phyloP scores from a whole-genome alignment of 2,113 vertebrate genomes.

The Gallinago paraguaiae region DNA sequence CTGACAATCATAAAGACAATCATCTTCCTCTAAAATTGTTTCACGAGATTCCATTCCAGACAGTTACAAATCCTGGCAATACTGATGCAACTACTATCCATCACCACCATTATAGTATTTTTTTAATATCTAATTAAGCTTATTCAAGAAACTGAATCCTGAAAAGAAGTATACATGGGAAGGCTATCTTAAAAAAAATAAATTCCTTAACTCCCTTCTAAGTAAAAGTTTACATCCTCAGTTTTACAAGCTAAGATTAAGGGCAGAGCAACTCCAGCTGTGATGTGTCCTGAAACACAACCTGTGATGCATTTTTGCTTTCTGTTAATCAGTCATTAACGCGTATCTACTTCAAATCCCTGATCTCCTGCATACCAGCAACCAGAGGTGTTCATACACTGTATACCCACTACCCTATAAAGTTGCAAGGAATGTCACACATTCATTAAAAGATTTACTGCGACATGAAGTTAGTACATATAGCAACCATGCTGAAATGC shows the following conservation, averaged over 20 bases:
- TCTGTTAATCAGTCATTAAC: not conserved
- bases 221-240: not conserved
- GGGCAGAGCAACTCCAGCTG: not conserved
- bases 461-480: not conserved
- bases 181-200: not conserved
- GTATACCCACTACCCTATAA: not conserved
- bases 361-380: accelerated
- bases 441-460: not conserved
- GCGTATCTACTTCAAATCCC: not conserved
- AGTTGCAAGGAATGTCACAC: not conserved
- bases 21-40: not conserved
- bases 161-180: not conserved
- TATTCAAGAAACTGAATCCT: not conserved
- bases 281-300: not conserved
- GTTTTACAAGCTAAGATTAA: not conserved
- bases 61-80: not conserved
- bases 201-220: not conserved
- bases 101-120: not conserved
- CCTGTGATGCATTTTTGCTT: not conserved
- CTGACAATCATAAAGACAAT: not conserved
- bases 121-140: not conserved
- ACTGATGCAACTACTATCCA: not conserved
- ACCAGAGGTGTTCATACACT: not conserved
- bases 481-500: not conserved
- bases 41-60: not conserved